A percentile compares a stretch with the other conserved stretches of the same genome.
Conservation (phyloP, 37 sponge, comb jelly and placozoan genomes). For the Bolinopsis microptera region DNA sequence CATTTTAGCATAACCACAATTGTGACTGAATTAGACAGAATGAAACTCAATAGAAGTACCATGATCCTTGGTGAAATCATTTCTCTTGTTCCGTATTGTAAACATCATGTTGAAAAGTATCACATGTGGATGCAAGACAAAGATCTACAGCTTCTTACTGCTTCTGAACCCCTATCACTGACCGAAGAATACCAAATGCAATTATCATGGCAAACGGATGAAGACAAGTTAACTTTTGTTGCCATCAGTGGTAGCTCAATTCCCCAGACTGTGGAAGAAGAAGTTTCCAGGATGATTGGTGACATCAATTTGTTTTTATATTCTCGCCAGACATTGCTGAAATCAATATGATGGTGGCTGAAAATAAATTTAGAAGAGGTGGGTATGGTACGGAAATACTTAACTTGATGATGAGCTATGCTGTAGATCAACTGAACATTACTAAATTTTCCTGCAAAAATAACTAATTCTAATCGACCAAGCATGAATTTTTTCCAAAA, state of each 20-base stretch:
- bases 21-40: too few relatives aligned
- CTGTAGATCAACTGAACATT: neutral
- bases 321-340: conserved; percentile 37
- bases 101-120: conserved; percentile 80
- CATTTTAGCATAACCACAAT: too few relatives aligned
- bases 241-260: neutral
- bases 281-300: conserved; percentile 24
- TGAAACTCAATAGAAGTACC: conserved; percentile 53
- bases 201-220: conserved; percentile 77
- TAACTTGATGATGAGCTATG: neutral
- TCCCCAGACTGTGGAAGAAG: neutral
- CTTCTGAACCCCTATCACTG: conserved; percentile 85
- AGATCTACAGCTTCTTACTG: conserved; percentile 76
- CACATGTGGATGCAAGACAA: conserved; percentile 84
- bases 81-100: conserved; percentile 79
- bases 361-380: neutral
- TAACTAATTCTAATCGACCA: neutral
- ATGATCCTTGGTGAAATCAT: conserved; percentile 72
- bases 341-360: conserved; percentile 61
- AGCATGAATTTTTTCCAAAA: conserved; percentile 35
- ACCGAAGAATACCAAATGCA: conserved; percentile 90
- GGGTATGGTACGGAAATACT: conserved; percentile 27
- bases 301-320: conserved; percentile 44
- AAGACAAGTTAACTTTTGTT: conserved; percentile 68
- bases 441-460: conserved; percentile 35